Base-by-base conservation (phyloP, 2,797 vertebrate species). In the Eupleurogrammus muticus region DNA sequence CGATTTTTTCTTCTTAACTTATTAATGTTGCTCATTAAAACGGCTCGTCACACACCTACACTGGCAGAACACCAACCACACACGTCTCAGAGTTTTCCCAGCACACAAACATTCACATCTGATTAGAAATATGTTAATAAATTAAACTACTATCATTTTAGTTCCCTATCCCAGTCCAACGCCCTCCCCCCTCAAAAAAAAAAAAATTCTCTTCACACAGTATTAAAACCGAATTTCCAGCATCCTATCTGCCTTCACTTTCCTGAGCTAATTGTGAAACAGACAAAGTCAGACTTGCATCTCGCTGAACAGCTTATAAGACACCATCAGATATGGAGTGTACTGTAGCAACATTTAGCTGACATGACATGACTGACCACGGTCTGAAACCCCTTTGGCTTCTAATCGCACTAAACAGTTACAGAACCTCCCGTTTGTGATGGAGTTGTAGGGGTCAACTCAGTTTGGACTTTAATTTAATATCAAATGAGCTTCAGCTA, bases 91-190 rank as follows among this genome's bases (percentile, higher is more conserved):
- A 81, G 28, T 73, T 28, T 16, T 64, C 32, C 32, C 49, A 63
- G 21, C 55, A 76, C n/a, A 81, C 68, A 85, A 58, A 80, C 60
- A 81, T 80, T 88, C 74, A 88, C 81, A 87, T 83, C 71, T 28
- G 62, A 87, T 86, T 77, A 73, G 67, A 83, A 80, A 76, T 52
- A 48, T 36, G 62, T 88, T 89, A 91, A 91, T 93, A 93, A 93
- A 91, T 92, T 91, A 91, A 82, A 85, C 66, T 79, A 70, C 58
- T 77, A 74, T 69, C 35, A 62, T 14, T 66, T 76, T 47, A 66
- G n/a, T 49, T 23, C 72, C 42, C 55, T 21, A 5, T 8, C 1
- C 28, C 46, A 6, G 1, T 12, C 0, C 0, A 2, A 16, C 40
- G 5, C 14, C 38, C 12, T 5, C 17, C 13, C 14, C 20, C 14